Percentiles rank a stretch among this genome's conserved stretches.
These are phyloP conservation scores for Phocides pigmalion DNA, from an alignment of 1,140 invertebrate genomes.

Conservation along the genomic window DNA sequence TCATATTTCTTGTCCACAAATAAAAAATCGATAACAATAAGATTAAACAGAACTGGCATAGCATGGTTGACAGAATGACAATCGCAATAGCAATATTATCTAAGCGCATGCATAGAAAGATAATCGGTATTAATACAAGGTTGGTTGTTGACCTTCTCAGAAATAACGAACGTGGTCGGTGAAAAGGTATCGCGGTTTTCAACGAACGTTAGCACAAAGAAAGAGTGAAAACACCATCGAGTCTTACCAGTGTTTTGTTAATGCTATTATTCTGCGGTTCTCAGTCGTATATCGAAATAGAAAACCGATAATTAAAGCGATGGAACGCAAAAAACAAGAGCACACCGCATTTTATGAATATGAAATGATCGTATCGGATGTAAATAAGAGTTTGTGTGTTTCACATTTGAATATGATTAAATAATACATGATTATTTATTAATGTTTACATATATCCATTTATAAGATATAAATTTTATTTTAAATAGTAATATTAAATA, in stretches of 20 bases:
- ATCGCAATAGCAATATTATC: conserved; percentile 6
- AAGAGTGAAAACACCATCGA: conserved; percentile 53
- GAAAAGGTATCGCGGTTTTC: conserved; percentile 40
- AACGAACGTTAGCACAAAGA: conserved; percentile 46
- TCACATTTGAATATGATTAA: no score
- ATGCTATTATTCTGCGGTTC: conserved; percentile 64
- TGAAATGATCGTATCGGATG: background rate
- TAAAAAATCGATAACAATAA: background rate
- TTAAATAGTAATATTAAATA: no score
- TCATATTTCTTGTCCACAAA: conserved; percentile 5
- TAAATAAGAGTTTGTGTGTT: background rate
- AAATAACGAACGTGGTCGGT: conserved; percentile 44
- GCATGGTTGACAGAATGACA: conserved; percentile 10
- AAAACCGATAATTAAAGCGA: conserved; percentile 62
- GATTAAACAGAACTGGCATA: conserved; percentile 1
- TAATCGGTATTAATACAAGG: conserved; percentile 10
- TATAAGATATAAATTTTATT: no score
- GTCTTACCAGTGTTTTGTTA: conserved; percentile 50
- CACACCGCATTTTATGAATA: conserved; percentile 14
- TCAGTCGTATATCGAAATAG: conserved; percentile 63
- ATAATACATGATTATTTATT: no score
- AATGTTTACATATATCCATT: no score
- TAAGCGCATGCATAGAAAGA: background rate
- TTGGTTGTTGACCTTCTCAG: conserved; percentile 8
- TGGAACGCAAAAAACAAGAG: conserved; percentile 25